Evolutionary conservation across 2,797 vertebrate species (phyloP).

Genomic region (Ataeniobius toweri): DNA sequence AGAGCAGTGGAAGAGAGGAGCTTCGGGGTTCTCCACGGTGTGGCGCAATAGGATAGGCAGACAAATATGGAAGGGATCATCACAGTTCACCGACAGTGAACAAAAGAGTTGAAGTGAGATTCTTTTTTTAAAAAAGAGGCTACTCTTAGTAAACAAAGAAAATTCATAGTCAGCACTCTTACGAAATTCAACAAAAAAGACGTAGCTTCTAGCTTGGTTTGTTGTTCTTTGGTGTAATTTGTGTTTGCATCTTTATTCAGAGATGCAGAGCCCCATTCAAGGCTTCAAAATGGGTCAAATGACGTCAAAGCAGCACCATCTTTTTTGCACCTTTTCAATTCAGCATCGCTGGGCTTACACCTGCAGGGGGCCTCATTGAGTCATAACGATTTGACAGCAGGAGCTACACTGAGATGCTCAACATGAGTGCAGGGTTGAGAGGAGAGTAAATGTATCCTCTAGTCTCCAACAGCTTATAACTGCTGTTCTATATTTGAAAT

Average conservation of each 20-base stretch:
- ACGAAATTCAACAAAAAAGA: not conserved
- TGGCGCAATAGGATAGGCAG: conserved; percentile 81
- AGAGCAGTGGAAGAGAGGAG: not conserved
- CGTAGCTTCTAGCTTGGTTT: not conserved
- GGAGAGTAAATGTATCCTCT: not conserved
- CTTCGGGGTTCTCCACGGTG: conserved; percentile 68
- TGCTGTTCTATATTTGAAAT: conserved; percentile 3
- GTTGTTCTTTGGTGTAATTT: not conserved
- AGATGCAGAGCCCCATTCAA: conserved; percentile 24
- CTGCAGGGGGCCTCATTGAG: conserved; percentile 76
- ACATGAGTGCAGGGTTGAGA: conserved; percentile 23
- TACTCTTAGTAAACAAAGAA: not conserved
- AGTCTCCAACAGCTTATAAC: conserved; percentile 17
- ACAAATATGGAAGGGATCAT: conserved; percentile 44
- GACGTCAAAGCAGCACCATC: conserved; percentile 50
- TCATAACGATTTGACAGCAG: conserved; percentile 53
- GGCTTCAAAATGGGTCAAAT: conserved; percentile 53
- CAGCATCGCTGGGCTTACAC: conserved; percentile 52
- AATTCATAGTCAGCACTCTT: not conserved
- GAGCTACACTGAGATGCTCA: conserved; percentile 26
- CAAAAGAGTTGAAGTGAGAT: conserved; percentile 60
- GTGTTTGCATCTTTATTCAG: not conserved
- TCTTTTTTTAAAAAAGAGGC: conserved; percentile 22
- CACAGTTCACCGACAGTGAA: conserved; percentile 60
- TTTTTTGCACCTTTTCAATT: conserved; percentile 51